Base-by-base conservation (phyloP, 2,888 invertebrate genomes). In the Ophonus ardosiacus region DNA sequence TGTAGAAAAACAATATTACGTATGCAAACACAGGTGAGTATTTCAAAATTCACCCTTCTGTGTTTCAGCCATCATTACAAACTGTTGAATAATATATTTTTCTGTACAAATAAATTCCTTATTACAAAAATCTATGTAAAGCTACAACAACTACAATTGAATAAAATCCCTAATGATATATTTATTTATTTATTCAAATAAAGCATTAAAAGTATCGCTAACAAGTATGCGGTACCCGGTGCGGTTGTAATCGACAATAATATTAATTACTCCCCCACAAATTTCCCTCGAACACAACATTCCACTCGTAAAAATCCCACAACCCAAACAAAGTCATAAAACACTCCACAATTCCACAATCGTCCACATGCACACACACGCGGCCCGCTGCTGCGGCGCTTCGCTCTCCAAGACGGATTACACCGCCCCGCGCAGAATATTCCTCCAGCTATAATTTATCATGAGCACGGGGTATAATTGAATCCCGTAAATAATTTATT, bases 401-500 rank as follows among this genome's bases (percentile, higher is more conserved):
- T 31, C n/a, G 10, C 71, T 43, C 71, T 51, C 43, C 17, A 74
- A 74, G 71, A 74, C 71, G 43, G 40, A 74, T 74, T 74, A 74
- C 71, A 43, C 71, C 71, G 43, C 31, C 5, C 31, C 31, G 31
- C 31, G 17, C 43, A 43, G 43, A 74, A 74, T 74, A 74, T 74
- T 74, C 71, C 71, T 74, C 71, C 21, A 74, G 43, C 71, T 7
- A 74, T 74, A 74, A 74, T 74, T 74, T 74, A 74, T 74, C 71
- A 74, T 68, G 68, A 68, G 40, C 68, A 40, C 18, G 71, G 71
- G n/a, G 71, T 74, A 74, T 74, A 74, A 74, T 74, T 74, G 71
- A 74, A 74, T 74, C 71, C 43, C 18, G 71, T 74, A 74, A 74
- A 74, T 74, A 74, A 74, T 74, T 74, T 74, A 74, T 74, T 74